Evolutionary conservation across 2,888 invertebrate species (phyloP), one percentile per base, ranked within the genome.

Genomic region (Pollenia angustigena): DNA sequence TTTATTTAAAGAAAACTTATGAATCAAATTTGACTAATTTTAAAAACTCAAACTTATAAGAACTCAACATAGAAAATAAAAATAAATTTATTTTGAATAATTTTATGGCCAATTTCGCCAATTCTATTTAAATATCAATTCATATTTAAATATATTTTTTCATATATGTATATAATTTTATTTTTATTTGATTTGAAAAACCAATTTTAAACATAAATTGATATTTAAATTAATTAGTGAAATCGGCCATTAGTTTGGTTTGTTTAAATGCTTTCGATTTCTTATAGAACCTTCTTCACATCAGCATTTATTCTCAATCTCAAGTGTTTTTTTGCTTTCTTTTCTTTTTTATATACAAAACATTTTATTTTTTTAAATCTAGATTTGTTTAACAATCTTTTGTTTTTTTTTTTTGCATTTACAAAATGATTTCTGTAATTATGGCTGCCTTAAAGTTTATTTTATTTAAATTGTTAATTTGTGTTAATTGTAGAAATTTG

Each of bases 331-430:
- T 52, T 42, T 75, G 42, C 11, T 18, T 78, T 56, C 12, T 0
- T 62, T 40, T 42, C 9, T 58, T 71, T 66, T 82, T 40, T 88
- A 86, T 76, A 79, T 89, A 86, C 80, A 87, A 88, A 88, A 81
- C 78, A 85, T 88, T 89, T 23, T 23, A 23, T 23, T 89, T 80
- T 56, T 85, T 58, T 88, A 52, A 85, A 88, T 23, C 56, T 44
- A 54, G 12, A 48, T 74, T 68, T 68, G 14, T 69, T 66, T 81
- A 50, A 71, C 79, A 68, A 32, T 68, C 50, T 80, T 75, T 80
- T 14, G 54, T 74, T 60, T 50, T 56, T 68, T 42, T 42, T 18
- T 62, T 54, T 62, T 50, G 10, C 8, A 54, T 54, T 60, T 60
- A 75, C 60, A 68, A 74, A 71, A 84, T 81, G 23, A 4, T 40